These are phyloP conservation scores for Anagyrus pseudococci DNA, from an alignment of 2,888 invertebrate genomes.

Conservation along the genomic window DNA sequence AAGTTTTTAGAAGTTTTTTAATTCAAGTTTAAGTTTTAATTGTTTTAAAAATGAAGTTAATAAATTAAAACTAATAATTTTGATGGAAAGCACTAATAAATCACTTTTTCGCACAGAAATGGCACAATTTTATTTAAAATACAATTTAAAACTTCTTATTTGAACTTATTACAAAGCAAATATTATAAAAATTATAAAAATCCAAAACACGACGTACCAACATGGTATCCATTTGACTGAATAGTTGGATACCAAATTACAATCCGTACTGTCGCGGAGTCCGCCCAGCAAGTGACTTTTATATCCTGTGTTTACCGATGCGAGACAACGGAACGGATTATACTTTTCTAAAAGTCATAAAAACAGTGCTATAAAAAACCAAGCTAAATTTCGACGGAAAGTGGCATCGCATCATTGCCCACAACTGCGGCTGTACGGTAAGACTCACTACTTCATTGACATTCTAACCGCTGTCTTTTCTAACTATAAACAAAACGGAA, in stretches of 20 bases:
- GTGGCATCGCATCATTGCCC: slow-evolving; percentile 14
- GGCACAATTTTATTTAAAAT: too few species aligned
- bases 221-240: slow-evolving; percentile 49
- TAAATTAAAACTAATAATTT: too few species aligned
- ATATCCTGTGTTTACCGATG: slow-evolving; percentile 58
- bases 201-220: slow-evolving; percentile 51
- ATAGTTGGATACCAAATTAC: slow-evolving; percentile 50
- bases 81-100: too few species aligned
- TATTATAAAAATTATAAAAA: slow-evolving; percentile 6
- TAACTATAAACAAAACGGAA: too few species aligned
- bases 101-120: too few species aligned
- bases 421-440: slow-evolving; percentile 46
- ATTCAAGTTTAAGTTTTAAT: background rate
- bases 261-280: slow-evolving; percentile 52
- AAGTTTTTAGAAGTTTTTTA: background rate
- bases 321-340: slow-evolving; percentile 54
- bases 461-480: slow-evolving; percentile 34
- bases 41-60: too few species aligned
- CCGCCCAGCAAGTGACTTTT: slow-evolving; percentile 52
- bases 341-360: slow-evolving; percentile 58
- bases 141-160: too few species aligned
- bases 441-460: slow-evolving; percentile 44
- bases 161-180: too few species aligned
- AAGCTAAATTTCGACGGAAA: slow-evolving; percentile 47
- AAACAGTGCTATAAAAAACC: slow-evolving; percentile 54